These are phyloP conservation scores for Lissocephala sabroskyi DNA, from an alignment of 2,888 invertebrate species.

Conservation along the genomic window DNA sequence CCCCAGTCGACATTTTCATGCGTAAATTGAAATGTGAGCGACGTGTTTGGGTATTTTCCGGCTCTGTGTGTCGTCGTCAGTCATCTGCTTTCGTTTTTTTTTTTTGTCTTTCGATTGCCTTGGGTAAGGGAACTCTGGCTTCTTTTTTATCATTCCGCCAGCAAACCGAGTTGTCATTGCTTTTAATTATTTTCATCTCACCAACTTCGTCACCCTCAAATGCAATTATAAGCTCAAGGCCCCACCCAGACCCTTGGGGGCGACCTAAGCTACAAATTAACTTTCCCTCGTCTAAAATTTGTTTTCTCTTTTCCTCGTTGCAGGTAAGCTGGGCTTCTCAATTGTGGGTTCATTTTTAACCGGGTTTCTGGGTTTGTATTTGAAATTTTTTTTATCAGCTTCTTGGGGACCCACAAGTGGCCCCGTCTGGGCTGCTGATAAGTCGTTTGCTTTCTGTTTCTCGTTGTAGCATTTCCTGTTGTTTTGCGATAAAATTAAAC, in stretches of 20 bases:
- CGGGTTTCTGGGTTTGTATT: no score
- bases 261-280: no score
- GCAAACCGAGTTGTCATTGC: conserved; percentile 55
- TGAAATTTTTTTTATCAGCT: no score
- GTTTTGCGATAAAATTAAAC: no score
- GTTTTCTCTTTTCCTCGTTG: no score
- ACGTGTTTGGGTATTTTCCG: conserved; percentile 65
- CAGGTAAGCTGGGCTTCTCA: no score
- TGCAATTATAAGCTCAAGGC: conserved; percentile 34
- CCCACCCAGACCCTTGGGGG: conserved; percentile 1
- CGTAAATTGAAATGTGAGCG: conserved; percentile 70
- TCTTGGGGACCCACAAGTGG: no score
- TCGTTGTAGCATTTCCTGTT: no score
- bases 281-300: no score
- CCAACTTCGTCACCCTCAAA: conserved; percentile 5
- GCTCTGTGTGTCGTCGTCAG: not conserved
- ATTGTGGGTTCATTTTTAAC: no score
- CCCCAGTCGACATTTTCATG: conserved; percentile 67
- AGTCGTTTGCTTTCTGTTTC: no score
- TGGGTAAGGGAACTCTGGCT: conserved; percentile 6
- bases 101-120: conserved; percentile 4
- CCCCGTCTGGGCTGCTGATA: no score
- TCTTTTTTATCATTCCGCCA: conserved; percentile 13
- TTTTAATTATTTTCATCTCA: conserved; percentile 54
- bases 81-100: conserved; percentile 2